Conservation (phyloP, 1,140 invertebrate genomes). For the Bombus turneri region DNA sequence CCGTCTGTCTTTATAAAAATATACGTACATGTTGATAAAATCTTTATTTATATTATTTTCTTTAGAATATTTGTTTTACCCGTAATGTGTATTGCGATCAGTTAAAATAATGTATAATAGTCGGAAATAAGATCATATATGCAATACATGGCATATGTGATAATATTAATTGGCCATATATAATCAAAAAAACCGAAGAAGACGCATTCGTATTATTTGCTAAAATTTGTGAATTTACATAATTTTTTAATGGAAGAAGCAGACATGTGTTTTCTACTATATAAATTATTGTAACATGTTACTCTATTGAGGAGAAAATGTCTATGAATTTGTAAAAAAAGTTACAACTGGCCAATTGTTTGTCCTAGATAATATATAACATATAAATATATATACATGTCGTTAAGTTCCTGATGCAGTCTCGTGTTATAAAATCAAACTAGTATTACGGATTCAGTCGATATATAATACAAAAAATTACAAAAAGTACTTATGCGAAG, state of each 20-base stretch:
- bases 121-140: conserved; percentile 17
- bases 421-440: conserved; percentile 80
- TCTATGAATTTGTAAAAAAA: conserved; percentile 69
- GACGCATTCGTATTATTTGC: conserved; percentile 52
- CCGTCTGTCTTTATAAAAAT: conserved; percentile 75
- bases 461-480: conserved; percentile 61
- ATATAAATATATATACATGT: conserved; percentile 72
- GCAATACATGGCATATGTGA: conserved; percentile 16
- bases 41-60: conserved; percentile 75
- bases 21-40: conserved; percentile 76
- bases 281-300: conserved; percentile 71
- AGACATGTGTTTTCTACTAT: conserved; percentile 39
- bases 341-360: conserved; percentile 76
- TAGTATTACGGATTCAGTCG: conserved; percentile 73
- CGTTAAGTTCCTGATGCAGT: conserved; percentile 79
- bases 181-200: conserved; percentile 51
- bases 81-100: conserved; percentile 43
- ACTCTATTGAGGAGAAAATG: conserved; percentile 65
- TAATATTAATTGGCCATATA: conserved; percentile 47
- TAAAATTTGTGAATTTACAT: conserved; percentile 41
- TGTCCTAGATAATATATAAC: conserved; percentile 75
- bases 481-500: conserved; percentile 53
- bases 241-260: conserved; percentile 51
- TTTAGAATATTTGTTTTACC: conserved; percentile 65
- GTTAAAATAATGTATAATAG: conserved; percentile 50